phyloP scores from a whole-genome alignment of 2,888 invertebrate genomes.

The Hirtodrosophila duncani region DNA sequence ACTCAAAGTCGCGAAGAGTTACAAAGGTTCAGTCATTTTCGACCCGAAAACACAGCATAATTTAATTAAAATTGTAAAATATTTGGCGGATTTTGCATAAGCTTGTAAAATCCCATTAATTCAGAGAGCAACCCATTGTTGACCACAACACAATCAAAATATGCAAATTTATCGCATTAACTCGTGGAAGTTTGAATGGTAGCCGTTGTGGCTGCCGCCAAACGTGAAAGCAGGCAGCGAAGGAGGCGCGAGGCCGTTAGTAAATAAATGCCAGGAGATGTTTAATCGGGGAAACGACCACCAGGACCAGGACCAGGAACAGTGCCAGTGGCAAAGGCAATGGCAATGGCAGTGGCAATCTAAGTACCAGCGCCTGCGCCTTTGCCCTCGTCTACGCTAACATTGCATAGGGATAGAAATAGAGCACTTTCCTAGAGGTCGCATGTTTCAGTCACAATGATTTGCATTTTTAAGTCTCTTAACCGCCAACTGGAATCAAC shows the following conservation, averaged over 20 bases:
- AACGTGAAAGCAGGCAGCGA: conserved; percentile 21
- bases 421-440: conserved; percentile 37
- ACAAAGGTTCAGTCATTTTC: conserved; percentile 24
- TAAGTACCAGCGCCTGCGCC: conserved; percentile 4
- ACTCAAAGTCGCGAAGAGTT: conserved; percentile 25
- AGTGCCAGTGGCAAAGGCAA: background rate
- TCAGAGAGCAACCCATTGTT: conserved; percentile 73
- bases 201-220: conserved; percentile 30
- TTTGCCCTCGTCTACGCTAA: background rate
- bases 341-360: too few species aligned
- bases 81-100: conserved; percentile 73
- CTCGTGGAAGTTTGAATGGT: conserved; percentile 60
- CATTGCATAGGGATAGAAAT: conserved; percentile 8
- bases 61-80: conserved; percentile 75
- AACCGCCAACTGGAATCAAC: conserved; percentile 57
- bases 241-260: conserved; percentile 40
- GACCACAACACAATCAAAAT: conserved; percentile 75
- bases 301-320: conserved; percentile 9
- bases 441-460: conserved; percentile 67
- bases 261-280: conserved; percentile 52
- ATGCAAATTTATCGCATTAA: conserved; percentile 77
- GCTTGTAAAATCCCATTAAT: conserved; percentile 75
- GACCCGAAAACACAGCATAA: conserved; percentile 56
- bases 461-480: conserved; percentile 73
- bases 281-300: conserved; percentile 62